Evolutionary conservation across 2,113 vertebrate species (phyloP).

Genomic region (Campylomormyrus numenius): DNA sequence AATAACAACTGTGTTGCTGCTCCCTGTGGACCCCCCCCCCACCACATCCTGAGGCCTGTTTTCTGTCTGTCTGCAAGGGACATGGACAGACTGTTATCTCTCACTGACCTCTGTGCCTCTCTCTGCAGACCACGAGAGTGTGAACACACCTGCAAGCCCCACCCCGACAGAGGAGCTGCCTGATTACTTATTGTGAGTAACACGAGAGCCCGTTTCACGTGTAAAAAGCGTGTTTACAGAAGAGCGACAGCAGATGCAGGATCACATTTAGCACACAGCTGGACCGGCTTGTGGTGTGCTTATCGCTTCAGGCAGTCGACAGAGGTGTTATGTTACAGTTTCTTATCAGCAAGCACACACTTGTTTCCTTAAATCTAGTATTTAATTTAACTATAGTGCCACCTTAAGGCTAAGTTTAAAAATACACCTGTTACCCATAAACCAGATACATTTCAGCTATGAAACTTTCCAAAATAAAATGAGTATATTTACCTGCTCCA

Average conservation of each 20-base stretch:
- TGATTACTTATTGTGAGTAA: constrained; percentile 73
- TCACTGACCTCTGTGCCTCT: constrained; percentile 21
- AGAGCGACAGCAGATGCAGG: background rate
- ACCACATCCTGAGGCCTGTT: constrained; percentile 22
- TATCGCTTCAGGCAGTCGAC: background rate
- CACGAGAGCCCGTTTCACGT: background rate
- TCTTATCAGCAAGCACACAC: background rate
- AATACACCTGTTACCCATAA: background rate
- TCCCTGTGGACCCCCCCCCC: background rate
- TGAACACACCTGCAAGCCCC: constrained; percentile 46
- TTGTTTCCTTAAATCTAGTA: background rate
- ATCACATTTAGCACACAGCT: background rate
- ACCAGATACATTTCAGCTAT: background rate
- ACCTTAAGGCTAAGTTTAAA: constrained; percentile 42
- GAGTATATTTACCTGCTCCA: background rate
- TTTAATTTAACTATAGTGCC: constrained; percentile 31
- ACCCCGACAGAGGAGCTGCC: constrained; percentile 55
- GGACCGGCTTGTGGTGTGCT: background rate
- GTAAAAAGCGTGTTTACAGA: background rate
- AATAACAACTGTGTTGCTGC: constrained; percentile 54
- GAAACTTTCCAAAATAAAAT: background rate
- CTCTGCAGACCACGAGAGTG: constrained; percentile 44
- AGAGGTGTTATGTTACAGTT: background rate
- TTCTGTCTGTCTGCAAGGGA: constrained; percentile 36
- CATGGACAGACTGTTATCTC: background rate